A percentile compares a stretch with the other conserved stretches of the same genome.
phyloP scores from a whole-genome alignment of 2,113 vertebrate species.

The Ramphastos sulfuratus region DNA sequence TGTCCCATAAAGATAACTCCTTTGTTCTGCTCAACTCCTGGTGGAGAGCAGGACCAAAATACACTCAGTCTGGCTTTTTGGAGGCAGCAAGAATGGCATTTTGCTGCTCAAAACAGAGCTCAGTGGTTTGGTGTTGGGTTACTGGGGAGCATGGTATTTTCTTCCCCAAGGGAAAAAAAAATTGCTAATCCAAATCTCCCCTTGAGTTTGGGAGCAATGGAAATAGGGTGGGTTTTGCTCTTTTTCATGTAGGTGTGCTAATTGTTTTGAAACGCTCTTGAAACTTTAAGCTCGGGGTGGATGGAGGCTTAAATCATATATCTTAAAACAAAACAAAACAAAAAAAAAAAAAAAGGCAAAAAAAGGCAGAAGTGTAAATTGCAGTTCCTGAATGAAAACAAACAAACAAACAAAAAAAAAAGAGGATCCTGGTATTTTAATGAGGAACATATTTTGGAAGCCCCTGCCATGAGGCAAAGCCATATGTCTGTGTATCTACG shows the following conservation, averaged over 20 bases:
- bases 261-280: slow-evolving; percentile 27
- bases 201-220: not conserved
- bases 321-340: too few species aligned
- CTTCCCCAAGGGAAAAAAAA: slow-evolving; percentile 2
- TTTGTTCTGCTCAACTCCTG: slow-evolving; percentile 62
- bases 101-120: slow-evolving; percentile 35
- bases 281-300: not conserved
- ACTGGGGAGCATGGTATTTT: slow-evolving; percentile 14
- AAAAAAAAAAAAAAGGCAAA: too few species aligned
- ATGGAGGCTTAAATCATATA: not conserved
- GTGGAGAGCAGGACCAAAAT: slow-evolving; percentile 49
- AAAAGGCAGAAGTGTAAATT: not conserved
- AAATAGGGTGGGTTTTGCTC: slow-evolving; percentile 1
- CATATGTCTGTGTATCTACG: not conserved
- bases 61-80: not conserved
- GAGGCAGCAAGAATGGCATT: not conserved
- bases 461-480: not conserved
- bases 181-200: not conserved
- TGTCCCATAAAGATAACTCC: slow-evolving; percentile 56
- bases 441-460: slow-evolving; percentile 29
- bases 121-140: slow-evolving; percentile 24
- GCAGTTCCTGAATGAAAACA: not conserved
- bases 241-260: not conserved
- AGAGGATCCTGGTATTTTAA: not conserved
- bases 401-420: not conserved